Conservation (phyloP, 2,113 vertebrate species). For the Trichechus manatus region DNA sequence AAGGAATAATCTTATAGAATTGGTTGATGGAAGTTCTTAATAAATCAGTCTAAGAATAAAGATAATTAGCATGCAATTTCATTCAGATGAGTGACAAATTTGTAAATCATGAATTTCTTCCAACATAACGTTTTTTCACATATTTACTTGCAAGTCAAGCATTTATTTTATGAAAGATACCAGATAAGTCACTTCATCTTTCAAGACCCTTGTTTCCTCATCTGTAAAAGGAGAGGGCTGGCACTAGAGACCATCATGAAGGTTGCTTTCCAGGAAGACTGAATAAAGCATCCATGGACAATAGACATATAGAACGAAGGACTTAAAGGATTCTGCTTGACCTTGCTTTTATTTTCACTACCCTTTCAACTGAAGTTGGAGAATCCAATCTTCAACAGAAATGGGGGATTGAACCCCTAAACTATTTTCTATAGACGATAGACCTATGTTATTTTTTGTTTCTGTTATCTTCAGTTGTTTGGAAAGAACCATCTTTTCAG, state of each 20-base stretch:
- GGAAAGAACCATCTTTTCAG: conserved; percentile 84
- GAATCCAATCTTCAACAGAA: background rate
- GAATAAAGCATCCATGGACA: background rate
- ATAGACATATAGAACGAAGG: background rate
- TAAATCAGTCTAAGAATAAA: conserved; percentile 29
- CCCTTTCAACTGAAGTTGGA: conserved; percentile 48
- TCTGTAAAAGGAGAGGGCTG: conserved; percentile 33
- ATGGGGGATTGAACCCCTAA: background rate
- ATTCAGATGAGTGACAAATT: conserved; percentile 46
- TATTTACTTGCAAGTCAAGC: background rate
- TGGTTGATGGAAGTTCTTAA: conserved; percentile 43
- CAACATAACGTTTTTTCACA: background rate
- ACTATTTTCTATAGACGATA: conserved; percentile 55
- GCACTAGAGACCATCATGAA: background rate
- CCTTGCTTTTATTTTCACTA: conserved; percentile 49
- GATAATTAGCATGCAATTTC: conserved; percentile 61
- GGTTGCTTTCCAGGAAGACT: conserved; percentile 37
- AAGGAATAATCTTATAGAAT: conserved; percentile 51
- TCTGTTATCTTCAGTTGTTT: conserved; percentile 64
- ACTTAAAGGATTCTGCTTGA: background rate
- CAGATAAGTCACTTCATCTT: background rate
- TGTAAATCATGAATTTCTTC: conserved; percentile 28
- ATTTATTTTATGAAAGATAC: conserved; percentile 51
- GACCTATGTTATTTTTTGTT: conserved; percentile 42
- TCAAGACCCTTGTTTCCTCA: background rate